Evolutionary conservation across 2,888 invertebrate genomes (phyloP), one percentile per base, ranked within the genome.

Genomic region (Stenichneumon culpator): DNA sequence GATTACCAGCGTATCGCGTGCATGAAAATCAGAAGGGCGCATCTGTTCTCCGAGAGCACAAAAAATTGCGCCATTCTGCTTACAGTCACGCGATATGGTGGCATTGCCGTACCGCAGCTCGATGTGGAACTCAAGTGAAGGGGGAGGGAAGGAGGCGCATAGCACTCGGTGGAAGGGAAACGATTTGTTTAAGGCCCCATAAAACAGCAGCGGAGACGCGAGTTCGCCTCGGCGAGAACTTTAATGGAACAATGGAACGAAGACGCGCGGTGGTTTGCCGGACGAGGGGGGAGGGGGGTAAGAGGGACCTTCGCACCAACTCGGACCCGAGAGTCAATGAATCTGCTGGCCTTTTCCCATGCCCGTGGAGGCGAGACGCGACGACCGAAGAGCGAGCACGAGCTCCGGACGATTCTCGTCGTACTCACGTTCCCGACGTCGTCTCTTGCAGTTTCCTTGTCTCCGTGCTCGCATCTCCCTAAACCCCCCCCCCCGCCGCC

Each of bases 311-410:
- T 89, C 87, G 88, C 87, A 84, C 86, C 85, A 87, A 87, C 82
- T 84, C 79, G 81, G 89, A 88, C 88, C 88, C 83, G 84, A 86
- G 90, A 91, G 92, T 92, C 92, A 92, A 92, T 92, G 92, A 92
- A 92, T 92, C 92, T 89, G 92, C 88, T 92, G 91, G 92, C 91
- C 92, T 88, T 87, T 89, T 89, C 89, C 87, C 89, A 88, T 88
- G 87, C 87, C 84, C 89, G 88, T 87, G 87, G 87, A 87, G 88
- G 86, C 84, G 87, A 87, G 86, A 83, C 73, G 80, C 74, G 82
- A 68, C 77, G 69, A 69, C 74, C 32, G 28, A 44, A 28, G 83
- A 84, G 80, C 84, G 75, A 80, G 84, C 82, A 73, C 82, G 80
- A 86, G 83, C 73, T 86, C 68, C 22, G 65, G 36, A 52, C 67